Conservation (phyloP, 2,797 vertebrate species). For the Coregonus ussuriensis region DNA sequence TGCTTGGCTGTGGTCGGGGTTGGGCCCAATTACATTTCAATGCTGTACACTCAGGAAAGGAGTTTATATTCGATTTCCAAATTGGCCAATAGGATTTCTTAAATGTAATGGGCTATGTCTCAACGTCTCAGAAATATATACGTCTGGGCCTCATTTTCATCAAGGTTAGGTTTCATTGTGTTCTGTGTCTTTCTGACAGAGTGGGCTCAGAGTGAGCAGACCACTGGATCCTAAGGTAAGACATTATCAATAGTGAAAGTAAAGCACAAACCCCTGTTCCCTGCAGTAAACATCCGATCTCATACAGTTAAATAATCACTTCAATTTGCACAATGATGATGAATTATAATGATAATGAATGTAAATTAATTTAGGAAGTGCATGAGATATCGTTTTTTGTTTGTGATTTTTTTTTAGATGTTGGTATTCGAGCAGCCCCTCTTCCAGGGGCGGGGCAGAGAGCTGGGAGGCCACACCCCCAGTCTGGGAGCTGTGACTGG, state of each 20-base stretch:
- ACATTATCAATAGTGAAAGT: background rate
- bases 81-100: too few relatives aligned
- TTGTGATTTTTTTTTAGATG: constrained; percentile 68
- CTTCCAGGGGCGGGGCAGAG: constrained; percentile 75
- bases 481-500: constrained; percentile 60
- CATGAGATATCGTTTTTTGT: background rate
- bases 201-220: constrained; percentile 82
- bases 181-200: constrained; percentile 62
- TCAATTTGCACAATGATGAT: background rate
- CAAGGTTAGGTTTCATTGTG: background rate
- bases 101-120: background rate
- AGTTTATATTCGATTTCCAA: too few relatives aligned
- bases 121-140: background rate
- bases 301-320: background rate
- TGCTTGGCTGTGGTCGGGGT: background rate
- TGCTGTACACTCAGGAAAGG: background rate
- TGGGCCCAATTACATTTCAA: background rate
- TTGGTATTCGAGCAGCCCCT: constrained; percentile 79
- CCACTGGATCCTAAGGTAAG: constrained; percentile 71
- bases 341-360: background rate
- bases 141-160: background rate
- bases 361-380: background rate
- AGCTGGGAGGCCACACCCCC: constrained; percentile 74
- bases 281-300: background rate
- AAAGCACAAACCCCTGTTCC: background rate